A percentile compares a stretch with the other conserved stretches of the same genome.
Evolutionary conservation across 2,797 vertebrate genomes (phyloP).

Genomic region (Hephaestus fuliginosus): DNA sequence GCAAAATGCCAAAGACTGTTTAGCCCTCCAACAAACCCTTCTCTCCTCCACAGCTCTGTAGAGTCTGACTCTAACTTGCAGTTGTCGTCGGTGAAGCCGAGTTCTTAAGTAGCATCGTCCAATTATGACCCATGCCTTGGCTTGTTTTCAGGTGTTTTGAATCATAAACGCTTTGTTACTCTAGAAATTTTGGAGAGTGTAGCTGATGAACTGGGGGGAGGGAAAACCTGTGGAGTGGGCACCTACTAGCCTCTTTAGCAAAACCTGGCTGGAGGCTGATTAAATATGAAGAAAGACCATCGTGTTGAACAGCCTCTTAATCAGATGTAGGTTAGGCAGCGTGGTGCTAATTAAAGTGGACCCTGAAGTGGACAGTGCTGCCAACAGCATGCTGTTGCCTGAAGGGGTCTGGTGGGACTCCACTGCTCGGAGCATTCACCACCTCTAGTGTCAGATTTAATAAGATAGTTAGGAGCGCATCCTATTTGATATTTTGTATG

Average conservation of each 20-base stretch:
- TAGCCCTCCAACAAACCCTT: slow-evolving; percentile 35
- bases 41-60: slow-evolving; percentile 22
- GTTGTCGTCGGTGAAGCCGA: not conserved
- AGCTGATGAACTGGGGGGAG: slow-evolving; percentile 17
- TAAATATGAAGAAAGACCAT: slow-evolving; percentile 68
- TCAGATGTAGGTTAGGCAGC: slow-evolving; percentile 73
- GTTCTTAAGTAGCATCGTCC: slow-evolving; percentile 26
- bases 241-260: slow-evolving; percentile 50
- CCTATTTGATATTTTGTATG: slow-evolving; percentile 27
- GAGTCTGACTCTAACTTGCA: slow-evolving; percentile 24
- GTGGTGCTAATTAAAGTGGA: slow-evolving; percentile 73
- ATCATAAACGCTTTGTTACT: slow-evolving; percentile 24
- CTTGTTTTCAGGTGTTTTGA: slow-evolving; percentile 28
- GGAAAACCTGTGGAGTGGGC: slow-evolving; percentile 15
- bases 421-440: slow-evolving; percentile 47
- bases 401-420: slow-evolving; percentile 65
- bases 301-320: slow-evolving; percentile 74
- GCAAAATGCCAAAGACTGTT: slow-evolving; percentile 46
- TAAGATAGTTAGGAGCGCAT: slow-evolving; percentile 39
- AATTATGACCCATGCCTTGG: slow-evolving; percentile 29
- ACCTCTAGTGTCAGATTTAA: slow-evolving; percentile 50
- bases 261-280: slow-evolving; percentile 68
- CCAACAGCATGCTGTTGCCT: slow-evolving; percentile 70
- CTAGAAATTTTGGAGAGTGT: slow-evolving; percentile 21
- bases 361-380: slow-evolving; percentile 64